Evolutionary conservation across 2,113 vertebrate genomes (phyloP), one percentile per base, ranked within the genome.

Genomic region (Alosa alosa): DNA sequence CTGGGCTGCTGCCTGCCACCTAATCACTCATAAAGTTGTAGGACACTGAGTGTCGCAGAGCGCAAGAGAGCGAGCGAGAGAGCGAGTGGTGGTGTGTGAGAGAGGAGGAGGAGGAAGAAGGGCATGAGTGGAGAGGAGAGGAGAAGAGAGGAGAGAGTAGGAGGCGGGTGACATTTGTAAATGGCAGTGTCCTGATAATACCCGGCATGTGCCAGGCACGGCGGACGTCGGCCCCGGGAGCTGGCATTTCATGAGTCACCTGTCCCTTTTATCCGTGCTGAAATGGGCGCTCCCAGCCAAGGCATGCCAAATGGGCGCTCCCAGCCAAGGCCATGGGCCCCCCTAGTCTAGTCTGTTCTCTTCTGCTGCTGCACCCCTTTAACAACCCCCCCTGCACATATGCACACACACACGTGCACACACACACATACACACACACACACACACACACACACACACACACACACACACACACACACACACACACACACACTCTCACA

Each of bases 111-210:
- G 31, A 31, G 31, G 31, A 60, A 17, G 6, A 15, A 17, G 39
- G 39, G 36, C 11, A 64, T 83, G 81, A 78, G 18, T 55, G 83
- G 44, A 52, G 83, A 88, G 88, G 84, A 87, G 88, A 91, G 86
- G 83, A 31, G n/a, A n/a, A n/a, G n/a, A 87, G 47, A 39, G 22
- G 41, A n/a, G 9, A 6, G 81, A 45, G 39, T 22, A 86, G 81
- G 41, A 86, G 87, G 85, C 86, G 90, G 89, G 89, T 94, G 93
- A 94, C 93, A 94, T 94, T 94, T 94, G 84, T 89, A 93, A 94
- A 94, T 94, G 93, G 92, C 93, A 94, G 81, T 78, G 89, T 93
- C 90, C 91, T 78, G 83, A 91, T 90, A 89, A 92, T 89, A 91
- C 85, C 84, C 85, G 88, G 86, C 90, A 91, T 91, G 93, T 90